A percentile compares a stretch with the other conserved stretches of the same genome.
Evolutionary conservation across 2,113 vertebrate genomes (phyloP).

Genomic region (Atlantisia rogersi): DNA sequence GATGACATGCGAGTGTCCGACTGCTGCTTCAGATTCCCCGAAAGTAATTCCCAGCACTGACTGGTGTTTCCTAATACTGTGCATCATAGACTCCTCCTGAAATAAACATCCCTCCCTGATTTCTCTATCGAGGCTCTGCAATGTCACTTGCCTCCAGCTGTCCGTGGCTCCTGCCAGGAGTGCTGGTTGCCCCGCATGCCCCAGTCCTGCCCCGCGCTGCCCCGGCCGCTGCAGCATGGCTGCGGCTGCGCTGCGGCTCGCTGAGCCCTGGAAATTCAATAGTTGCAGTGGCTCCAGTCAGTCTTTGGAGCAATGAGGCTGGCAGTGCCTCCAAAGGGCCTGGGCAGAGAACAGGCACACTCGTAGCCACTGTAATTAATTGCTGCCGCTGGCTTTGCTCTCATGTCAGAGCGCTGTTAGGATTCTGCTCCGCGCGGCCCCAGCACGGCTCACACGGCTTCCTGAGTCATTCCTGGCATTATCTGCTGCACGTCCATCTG

Average conservation of each 20-base stretch:
- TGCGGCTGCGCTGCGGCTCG: fast-evolving
- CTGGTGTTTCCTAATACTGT: neutral
- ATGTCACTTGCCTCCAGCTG: neutral
- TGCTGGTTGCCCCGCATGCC: fast-evolving
- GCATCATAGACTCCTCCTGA: neutral
- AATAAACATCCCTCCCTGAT: neutral
- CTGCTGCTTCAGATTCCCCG: neutral
- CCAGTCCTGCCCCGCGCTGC: neutral
- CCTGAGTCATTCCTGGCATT: neutral
- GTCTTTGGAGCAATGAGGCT: neutral
- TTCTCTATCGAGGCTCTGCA: neutral
- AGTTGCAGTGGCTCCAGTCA: neutral
- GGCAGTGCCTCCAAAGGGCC: neutral
- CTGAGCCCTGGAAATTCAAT: neutral
- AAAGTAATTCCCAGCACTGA: neutral
- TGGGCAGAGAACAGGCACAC: fast-evolving
- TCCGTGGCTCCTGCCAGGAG: fast-evolving
- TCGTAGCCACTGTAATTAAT: neutral
- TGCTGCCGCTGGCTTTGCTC: neutral
- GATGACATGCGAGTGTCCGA: neutral
- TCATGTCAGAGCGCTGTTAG: neutral
- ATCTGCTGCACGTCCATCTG: neutral
- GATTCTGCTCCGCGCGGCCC: neutral
- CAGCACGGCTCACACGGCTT: neutral
- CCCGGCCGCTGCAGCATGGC: fast-evolving